Percentiles rank a stretch among this genome's conserved stretches.
Evolutionary conservation across 2,797 vertebrate genomes (phyloP).

Genomic region (Clarias fuscus): DNA sequence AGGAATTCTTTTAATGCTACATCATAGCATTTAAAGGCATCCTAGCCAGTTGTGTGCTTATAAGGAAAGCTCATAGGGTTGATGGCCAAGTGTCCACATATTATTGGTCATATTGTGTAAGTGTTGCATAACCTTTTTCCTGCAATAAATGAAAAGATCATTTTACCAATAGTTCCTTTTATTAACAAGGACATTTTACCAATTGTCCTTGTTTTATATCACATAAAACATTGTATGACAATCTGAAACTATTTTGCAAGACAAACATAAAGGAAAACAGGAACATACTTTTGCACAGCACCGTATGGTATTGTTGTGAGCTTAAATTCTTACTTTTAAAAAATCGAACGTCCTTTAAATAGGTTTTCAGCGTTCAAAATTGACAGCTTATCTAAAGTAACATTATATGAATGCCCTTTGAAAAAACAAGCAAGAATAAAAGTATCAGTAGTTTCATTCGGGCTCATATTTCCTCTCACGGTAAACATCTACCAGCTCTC

Average conservation of each 20-base stretch:
- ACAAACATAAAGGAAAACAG: background rate
- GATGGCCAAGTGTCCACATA: background rate
- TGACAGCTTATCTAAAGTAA: background rate
- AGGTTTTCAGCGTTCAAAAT: background rate
- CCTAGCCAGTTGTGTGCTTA: background rate
- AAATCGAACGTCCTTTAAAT: background rate
- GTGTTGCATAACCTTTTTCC: background rate
- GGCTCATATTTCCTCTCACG: background rate
- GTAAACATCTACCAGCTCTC: conserved; percentile 1
- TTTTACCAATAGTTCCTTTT: background rate
- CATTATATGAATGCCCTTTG: background rate
- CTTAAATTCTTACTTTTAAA: background rate
- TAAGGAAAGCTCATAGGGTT: background rate
- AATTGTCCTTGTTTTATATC: background rate
- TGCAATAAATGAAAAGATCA: background rate
- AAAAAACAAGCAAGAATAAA: background rate
- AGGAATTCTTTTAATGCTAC: background rate
- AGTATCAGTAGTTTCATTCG: background rate
- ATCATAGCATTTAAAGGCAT: background rate
- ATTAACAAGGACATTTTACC: too few relatives aligned
- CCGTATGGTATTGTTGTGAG: background rate
- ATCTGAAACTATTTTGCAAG: background rate
- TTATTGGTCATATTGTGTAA: background rate
- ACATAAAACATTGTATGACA: background rate
- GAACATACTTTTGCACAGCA: background rate